Percentiles rank a stretch among this genome's conserved stretches.
These are phyloP conservation scores for Pseudolaguvia tuberculata DNA, from an alignment of 2,113 vertebrate genomes.

Conservation along the genomic window DNA sequence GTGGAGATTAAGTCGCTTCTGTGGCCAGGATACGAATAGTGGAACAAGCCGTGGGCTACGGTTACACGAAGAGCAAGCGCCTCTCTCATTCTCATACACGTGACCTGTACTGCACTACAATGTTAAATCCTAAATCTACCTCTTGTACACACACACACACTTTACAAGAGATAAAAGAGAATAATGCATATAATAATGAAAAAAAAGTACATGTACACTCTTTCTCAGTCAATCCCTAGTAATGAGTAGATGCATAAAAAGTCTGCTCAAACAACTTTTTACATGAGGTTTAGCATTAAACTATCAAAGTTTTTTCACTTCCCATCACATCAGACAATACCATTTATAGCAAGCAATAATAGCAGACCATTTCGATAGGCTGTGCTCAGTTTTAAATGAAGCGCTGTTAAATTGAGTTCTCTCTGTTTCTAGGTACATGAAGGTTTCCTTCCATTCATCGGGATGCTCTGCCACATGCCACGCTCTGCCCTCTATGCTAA, in stretches of 20 bases:
- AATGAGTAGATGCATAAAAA: neutral
- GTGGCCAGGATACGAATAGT: constrained; percentile 41
- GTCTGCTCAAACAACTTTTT: neutral
- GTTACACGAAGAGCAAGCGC: constrained; percentile 29
- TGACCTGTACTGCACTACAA: constrained; percentile 6
- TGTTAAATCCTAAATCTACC: neutral
- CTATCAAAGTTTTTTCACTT: constrained; percentile 7
- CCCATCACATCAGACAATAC: neutral
- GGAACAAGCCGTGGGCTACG: constrained; percentile 31
- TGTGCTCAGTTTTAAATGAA: neutral
- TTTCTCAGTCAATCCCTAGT: too few species aligned
- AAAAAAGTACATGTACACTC: too few species aligned
- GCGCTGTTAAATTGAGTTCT: neutral
- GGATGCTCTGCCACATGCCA: neutral
- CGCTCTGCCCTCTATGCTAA: constrained; percentile 12
- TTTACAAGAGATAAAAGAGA: too few species aligned
- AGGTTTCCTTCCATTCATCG: constrained; percentile 13
- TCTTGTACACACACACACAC: neutral
- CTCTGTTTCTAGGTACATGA: neutral
- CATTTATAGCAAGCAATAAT: neutral
- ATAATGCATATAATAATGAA: too few species aligned
- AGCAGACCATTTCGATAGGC: neutral
- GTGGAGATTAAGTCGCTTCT: constrained; percentile 51
- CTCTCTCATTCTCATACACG: constrained; percentile 35
- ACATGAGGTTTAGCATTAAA: too few species aligned